Percentiles rank a stretch among this genome's conserved stretches.
These are phyloP conservation scores for Cheilosia soror DNA, from an alignment of 2,888 invertebrate genomes.

Conservation along the genomic window DNA sequence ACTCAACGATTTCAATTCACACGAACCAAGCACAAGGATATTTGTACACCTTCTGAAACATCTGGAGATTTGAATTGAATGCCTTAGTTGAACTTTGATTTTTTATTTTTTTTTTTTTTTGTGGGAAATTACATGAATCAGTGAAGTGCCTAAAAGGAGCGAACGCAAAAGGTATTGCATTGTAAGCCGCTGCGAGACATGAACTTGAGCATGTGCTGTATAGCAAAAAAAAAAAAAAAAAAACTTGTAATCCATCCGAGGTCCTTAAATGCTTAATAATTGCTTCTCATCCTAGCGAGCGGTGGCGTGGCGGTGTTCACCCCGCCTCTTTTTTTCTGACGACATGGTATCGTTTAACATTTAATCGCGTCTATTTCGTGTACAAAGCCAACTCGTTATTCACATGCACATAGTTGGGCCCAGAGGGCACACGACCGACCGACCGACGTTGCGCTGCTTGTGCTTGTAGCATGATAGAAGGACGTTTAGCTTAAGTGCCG, in stretches of 20 bases:
- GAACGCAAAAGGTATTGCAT: neutral
- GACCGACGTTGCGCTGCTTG: conserved; percentile 8
- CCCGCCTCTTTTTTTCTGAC: conserved; percentile 17
- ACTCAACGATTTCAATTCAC: conserved; percentile 46
- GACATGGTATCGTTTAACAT: conserved; percentile 61
- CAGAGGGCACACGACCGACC: conserved; percentile 20
- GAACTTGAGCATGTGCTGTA: neutral
- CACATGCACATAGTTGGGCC: conserved; percentile 32
- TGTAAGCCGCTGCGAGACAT: conserved; percentile 2
- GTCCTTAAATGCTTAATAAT: conserved; percentile 70
- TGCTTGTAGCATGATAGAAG: conserved; percentile 60
- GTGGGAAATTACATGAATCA: conserved; percentile 49
- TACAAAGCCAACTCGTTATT: conserved; percentile 64
- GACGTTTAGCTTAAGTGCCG: conserved; percentile 68
- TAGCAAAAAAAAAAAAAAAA: no score
- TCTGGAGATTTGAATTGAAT: conserved; percentile 39
- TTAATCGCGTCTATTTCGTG: conserved; percentile 71
- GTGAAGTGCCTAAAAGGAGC: conserved; percentile 16
- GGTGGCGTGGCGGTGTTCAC: neutral
- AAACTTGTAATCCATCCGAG: conserved; percentile 1
- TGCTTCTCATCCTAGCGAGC: conserved; percentile 31
- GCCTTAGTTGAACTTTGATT: neutral
- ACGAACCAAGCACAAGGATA: conserved; percentile 30
- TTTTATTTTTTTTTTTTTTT: conserved; percentile 1
- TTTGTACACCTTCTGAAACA: conserved; percentile 29